A percentile compares a stretch with the other conserved stretches of the same genome.
phyloP scores from a whole-genome alignment of 1,140 invertebrate genomes.

The Brachionus calyciflorus region DNA sequence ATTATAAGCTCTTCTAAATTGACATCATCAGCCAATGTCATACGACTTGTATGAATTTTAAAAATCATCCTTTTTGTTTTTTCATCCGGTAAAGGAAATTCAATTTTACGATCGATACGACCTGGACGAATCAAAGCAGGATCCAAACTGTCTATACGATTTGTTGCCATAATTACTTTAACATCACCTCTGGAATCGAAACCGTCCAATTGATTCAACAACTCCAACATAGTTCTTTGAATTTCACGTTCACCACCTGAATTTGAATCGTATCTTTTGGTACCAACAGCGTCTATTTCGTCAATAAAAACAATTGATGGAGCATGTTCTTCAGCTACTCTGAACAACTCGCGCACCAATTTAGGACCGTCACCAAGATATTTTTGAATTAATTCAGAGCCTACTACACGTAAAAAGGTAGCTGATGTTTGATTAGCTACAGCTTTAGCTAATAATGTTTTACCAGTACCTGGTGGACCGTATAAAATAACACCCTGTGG shows the following conservation, averaged over 20 bases:
- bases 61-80: constrained; percentile 98
- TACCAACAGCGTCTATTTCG: constrained; percentile 99
- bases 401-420: constrained; percentile 95
- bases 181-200: constrained; percentile 94
- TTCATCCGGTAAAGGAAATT: constrained; percentile 98
- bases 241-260: constrained; percentile 99
- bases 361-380: constrained; percentile 99
- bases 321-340: constrained; percentile 97
- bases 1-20: constrained; percentile 96
- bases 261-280: constrained; percentile 98
- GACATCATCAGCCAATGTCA: constrained; percentile 95
- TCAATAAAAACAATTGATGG: constrained; percentile 99
- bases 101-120: constrained; percentile 97
- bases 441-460: constrained; percentile 95
- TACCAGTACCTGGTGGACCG: constrained; percentile 93
- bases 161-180: constrained; percentile 98
- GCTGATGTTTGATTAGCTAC: constrained; percentile 99
- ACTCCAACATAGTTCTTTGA: constrained; percentile 98
- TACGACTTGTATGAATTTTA: constrained; percentile 93
- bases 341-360: constrained; percentile 90
- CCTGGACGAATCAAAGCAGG: constrained; percentile 97
- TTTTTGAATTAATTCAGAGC: constrained; percentile 98
- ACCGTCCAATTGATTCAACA: constrained; percentile 97
- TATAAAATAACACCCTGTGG: constrained; percentile 99
- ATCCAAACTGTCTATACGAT: constrained; percentile 97